Evolutionary conservation across 2,113 vertebrate species (phyloP), one percentile per base, ranked within the genome.

Genomic region (Sceloporus undulatus): DNA sequence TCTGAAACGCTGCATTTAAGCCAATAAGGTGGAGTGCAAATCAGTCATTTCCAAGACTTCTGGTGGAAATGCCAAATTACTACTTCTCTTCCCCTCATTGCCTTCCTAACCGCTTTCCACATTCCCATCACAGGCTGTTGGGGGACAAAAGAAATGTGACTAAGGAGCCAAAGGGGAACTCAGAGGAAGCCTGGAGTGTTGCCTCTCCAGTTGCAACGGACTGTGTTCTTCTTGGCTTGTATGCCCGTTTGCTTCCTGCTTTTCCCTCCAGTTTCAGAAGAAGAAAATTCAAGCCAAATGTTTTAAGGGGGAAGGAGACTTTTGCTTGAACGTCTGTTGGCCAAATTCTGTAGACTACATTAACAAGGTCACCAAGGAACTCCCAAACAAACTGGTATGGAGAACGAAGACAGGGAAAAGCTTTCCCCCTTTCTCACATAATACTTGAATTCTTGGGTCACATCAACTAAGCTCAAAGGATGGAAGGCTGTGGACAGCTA

Each of bases 291-390:
- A 40, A 77, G 80, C 80, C 80, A 68, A 88, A 9, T 66, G 42
- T 88, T 88, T 82, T 56, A 75, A 52, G 59, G 79, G 38, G 23
- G 38, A 87, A 82, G 13, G 40, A 82, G 4, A 29, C 40, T 9
- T 19, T 23, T 62, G 21, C 27, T 74, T 62, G 38, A 6, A 16
- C 19, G 14, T 71, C 42, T n/a, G 10, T 9, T 13, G 18, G 29
- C 9, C 18, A 0, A n/a, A n/a, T 38, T 29, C 4, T 40, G 38
- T 40, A 52, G 21, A 40, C 73, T 62, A 82, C 23, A 34, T 13
- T 34, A 48, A 87, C 4, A 34, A 79, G 34, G 14, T 70, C 66
- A 23, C 11, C 23, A 73, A 18, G 27, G 52, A 29, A 56, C 14
- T 34, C n/a, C 19, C 42, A 59, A 21, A 34, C 16, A 3, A 78